Percentiles rank a stretch among this genome's conserved stretches.
Evolutionary conservation across 2,888 invertebrate species (phyloP).

Genomic region (Teinopalpus imperialis): DNA sequence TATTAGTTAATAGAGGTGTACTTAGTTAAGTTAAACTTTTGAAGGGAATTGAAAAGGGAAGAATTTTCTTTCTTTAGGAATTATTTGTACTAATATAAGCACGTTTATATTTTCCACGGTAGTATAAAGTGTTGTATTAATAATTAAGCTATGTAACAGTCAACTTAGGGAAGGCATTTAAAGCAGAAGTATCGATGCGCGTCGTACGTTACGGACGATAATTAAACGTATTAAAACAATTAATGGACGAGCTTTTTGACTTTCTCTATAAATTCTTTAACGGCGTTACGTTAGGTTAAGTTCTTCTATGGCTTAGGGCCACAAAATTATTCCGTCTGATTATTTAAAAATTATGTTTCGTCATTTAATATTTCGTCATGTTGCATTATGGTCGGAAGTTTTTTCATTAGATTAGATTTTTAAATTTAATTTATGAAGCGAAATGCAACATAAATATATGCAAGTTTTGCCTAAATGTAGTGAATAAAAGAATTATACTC

Average conservation of each 20-base stretch:
- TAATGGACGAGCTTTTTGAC: slow-evolving; percentile 53
- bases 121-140: slow-evolving; percentile 31
- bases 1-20: slow-evolving; percentile 41
- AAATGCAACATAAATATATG: too few relatives aligned
- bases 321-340: neutral
- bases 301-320: neutral
- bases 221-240: slow-evolving; percentile 69
- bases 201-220: slow-evolving; percentile 59
- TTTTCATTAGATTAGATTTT: too few relatives aligned
- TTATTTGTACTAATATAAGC: too few relatives aligned
- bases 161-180: slow-evolving; percentile 30
- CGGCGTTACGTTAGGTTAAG: neutral
- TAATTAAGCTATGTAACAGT: slow-evolving; percentile 31
- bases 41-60: too few relatives aligned
- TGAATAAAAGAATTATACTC: too few relatives aligned
- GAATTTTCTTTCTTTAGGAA: too few relatives aligned
- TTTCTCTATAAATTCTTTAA: slow-evolving; percentile 43
- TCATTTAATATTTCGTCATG: neutral
- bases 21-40: slow-evolving; percentile 20
- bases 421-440: too few relatives aligned
- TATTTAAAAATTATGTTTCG: neutral
- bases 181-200: slow-evolving; percentile 41
- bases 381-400: too few relatives aligned
- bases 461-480: too few relatives aligned
- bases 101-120: slow-evolving; percentile 24